Base-by-base conservation (phyloP, 2,113 vertebrate species). In the Calyptomena viridis region DNA sequence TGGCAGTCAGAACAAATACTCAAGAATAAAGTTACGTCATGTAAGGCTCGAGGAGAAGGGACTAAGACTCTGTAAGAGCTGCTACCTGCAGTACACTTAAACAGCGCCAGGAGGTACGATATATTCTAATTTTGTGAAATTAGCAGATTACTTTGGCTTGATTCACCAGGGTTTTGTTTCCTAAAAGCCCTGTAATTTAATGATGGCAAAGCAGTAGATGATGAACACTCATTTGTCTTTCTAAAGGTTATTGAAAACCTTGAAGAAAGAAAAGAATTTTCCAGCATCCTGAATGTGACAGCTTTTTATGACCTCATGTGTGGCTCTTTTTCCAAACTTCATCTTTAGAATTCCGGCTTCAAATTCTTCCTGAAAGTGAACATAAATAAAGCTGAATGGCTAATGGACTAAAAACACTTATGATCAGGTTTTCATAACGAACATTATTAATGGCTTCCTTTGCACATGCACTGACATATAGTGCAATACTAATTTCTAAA, bases 371-470 rank as follows among this genome's bases (percentile, higher is more conserved):
- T 94, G 97, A 98, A 97, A 96, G 94, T 95, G 28, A 37, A 97
- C 96, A 98, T 98, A 98, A 98, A 98, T 98, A 98, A 98, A 97
- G 71, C 13, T 59, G 96, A 98, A 98, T 95, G 95, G 97, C 97
- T 98, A 98, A 98, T 97, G 95, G 97, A 97, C 97, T 98, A 96
- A 98, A 98, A 98, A 95, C 97, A 98, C 96, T 98, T 97, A 97
- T 96, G 97, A 98, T 98, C 97, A 94, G 94, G 96, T 98, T 98
- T 98, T 98, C 97, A 96, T 98, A 98, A 98, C 53, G 89, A 97
- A 97, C 84, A 83, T 98, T 98, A 98, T 98, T 98, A 97, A 98
- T 97, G 92, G 95, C 93, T 96, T 96, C 96, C 94, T 96, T 94
- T 39, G 37, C 92, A 89, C 86, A 95, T 64, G 85, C 81, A 88